Conservation (phyloP, 2,797 vertebrate genomes). For the Argya squamiceps region DNA sequence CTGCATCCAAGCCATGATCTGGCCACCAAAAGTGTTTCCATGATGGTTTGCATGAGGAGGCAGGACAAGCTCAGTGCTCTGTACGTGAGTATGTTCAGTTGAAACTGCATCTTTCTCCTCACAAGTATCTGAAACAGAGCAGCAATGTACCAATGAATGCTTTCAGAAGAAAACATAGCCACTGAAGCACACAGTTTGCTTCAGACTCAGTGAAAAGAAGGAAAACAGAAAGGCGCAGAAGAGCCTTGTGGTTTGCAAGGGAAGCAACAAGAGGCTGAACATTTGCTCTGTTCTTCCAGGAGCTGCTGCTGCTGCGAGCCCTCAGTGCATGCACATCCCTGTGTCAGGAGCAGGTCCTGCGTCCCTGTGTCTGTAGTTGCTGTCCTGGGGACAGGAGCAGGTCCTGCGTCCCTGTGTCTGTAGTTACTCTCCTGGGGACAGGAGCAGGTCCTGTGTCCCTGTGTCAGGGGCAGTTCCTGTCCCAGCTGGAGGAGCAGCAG, state of each 20-base stretch:
- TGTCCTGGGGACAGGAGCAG: background rate
- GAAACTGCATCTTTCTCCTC: constrained; percentile 53
- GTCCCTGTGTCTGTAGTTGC: background rate
- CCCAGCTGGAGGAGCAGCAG: background rate
- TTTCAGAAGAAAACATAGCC: background rate
- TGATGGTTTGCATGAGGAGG: constrained; percentile 82
- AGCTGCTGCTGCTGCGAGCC: background rate
- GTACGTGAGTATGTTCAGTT: constrained; percentile 66
- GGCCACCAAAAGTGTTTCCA: constrained; percentile 82
- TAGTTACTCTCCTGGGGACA: background rate
- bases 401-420: background rate
- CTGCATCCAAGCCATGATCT: constrained; percentile 86
- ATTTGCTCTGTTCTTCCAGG: background rate
- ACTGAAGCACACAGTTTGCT: background rate
- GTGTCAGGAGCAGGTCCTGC: no score
- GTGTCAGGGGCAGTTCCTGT: background rate
- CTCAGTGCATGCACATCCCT: background rate
- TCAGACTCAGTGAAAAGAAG: background rate
- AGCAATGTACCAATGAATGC: background rate
- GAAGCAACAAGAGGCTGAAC: background rate
- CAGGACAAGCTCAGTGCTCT: constrained; percentile 81
- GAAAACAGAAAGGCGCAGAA: background rate
- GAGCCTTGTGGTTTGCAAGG: background rate
- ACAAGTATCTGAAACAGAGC: constrained; percentile 32
- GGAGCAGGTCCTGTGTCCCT: background rate